Evolutionary conservation across 2,797 vertebrate species (phyloP), one percentile per base, ranked within the genome.

Genomic region (Calcarius lapponicus): DNA sequence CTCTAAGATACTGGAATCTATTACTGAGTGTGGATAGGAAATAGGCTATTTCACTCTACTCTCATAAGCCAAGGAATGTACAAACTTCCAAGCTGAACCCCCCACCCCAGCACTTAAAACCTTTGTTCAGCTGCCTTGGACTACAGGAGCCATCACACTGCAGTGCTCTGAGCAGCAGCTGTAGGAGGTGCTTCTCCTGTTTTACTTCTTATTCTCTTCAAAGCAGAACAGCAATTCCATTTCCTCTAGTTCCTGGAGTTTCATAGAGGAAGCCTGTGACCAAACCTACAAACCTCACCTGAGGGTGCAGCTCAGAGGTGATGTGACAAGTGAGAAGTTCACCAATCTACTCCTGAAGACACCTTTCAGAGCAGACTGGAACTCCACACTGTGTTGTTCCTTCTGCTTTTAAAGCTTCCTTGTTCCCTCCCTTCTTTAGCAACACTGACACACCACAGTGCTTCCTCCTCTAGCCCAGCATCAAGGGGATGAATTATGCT

Each of bases 1-100:
- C 95, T 51, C 93, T 93, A 62, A 93, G 82, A 92, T 86, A 94
- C 88, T 34, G 48, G 66, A 95, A 94, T 90, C 80, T 88, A 79
- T 94, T 92, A 75, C 15, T 0, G 18, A 88, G 36, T 2, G 53
- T 18, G 54, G 88, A 48, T 72, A 69, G 69, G 76, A 88, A 90
- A 75, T 4, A 11, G 66, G 60, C 62, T 66, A 54, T 79, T 81
- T 84, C 32, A 34, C 88, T 80, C 32, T 25, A 16, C 21, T 62
- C 58, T 88, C 73, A 72, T 43, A 78, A 79, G 83, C 40, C 73
- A 67, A 69, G 70, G 70, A 94, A 93, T 3, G 38, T 6, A 90
- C 70, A 83, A 93, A 88, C 62, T 88, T 93, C 51, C 71, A 84
- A 32, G 66, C 21, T 61, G 54, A 73, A 62, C 61, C 18, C 18